Evolutionary conservation across 2,113 vertebrate species (phyloP).

Genomic region (Podarcis cretensis): DNA sequence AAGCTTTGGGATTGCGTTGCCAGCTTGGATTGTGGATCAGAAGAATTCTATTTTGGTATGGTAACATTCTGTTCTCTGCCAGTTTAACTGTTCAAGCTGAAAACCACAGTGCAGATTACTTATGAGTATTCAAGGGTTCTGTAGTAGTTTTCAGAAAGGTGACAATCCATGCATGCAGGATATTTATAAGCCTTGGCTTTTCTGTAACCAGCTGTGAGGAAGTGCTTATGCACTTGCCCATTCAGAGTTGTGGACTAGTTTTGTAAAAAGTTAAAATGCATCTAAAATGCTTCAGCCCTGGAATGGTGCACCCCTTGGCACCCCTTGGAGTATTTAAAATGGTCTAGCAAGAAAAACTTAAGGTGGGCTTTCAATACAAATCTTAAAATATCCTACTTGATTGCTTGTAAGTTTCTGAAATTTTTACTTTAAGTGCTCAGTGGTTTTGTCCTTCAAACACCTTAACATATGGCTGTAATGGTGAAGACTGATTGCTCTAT

Average conservation of each 20-base stretch:
- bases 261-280: not conserved
- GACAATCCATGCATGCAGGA: not conserved
- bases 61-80: not conserved
- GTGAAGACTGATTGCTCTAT: not conserved
- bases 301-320: not conserved
- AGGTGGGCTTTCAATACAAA: constrained; percentile 1
- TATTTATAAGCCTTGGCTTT: not conserved
- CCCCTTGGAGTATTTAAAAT: constrained; percentile 20
- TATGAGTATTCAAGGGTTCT: not conserved
- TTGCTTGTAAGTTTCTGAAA: not conserved
- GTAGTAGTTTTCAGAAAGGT: not conserved
- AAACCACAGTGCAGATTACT: not conserved
- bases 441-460: constrained; percentile 1
- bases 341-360: not conserved
- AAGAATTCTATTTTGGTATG: constrained; percentile 98
- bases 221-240: not conserved
- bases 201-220: not conserved
- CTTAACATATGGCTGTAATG: not conserved
- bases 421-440: not conserved
- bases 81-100: not conserved
- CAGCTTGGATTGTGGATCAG: constrained; percentile 99
- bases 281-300: not conserved
- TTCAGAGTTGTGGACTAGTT: not conserved
- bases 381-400: not conserved
- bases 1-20: constrained; percentile 96